These are phyloP conservation scores for Pantherophis guttatus DNA, from an alignment of 2,113 vertebrate genomes.

Conservation along the genomic window DNA sequence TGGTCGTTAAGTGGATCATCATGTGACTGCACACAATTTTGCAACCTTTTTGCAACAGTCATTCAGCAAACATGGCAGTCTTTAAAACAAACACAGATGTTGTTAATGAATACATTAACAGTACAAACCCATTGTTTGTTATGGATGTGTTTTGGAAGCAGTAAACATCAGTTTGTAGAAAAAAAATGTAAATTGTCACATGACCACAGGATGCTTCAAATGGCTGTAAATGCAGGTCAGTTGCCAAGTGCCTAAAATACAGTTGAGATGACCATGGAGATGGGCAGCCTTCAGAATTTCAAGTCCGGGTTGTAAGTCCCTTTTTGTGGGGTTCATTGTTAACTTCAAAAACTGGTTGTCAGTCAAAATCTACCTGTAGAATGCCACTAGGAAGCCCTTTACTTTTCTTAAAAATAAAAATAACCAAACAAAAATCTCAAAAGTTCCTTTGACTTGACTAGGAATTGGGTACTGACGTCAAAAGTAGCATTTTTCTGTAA, in stretches of 20 bases:
- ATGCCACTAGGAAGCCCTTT: neutral
- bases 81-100: neutral
- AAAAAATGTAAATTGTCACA: neutral
- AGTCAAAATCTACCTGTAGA: too few species aligned
- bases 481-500: neutral
- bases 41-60: neutral
- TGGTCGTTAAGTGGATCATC: neutral
- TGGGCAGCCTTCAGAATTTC: neutral
- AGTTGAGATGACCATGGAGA: neutral
- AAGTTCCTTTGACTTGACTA: neutral
- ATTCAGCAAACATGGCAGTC: neutral
- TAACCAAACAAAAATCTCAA: neutral
- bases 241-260: neutral
- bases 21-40: neutral
- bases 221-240: neutral
- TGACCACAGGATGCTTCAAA: neutral
- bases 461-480: neutral
- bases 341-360: too few species aligned
- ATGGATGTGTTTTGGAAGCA: neutral
- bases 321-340: too few species aligned
- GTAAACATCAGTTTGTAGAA: neutral
- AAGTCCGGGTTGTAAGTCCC: neutral
- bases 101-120: neutral
- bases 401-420: neutral
- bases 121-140: neutral